Base-by-base conservation (phyloP, 1,140 invertebrate genomes). In the Neodiprion lecontei region DNA sequence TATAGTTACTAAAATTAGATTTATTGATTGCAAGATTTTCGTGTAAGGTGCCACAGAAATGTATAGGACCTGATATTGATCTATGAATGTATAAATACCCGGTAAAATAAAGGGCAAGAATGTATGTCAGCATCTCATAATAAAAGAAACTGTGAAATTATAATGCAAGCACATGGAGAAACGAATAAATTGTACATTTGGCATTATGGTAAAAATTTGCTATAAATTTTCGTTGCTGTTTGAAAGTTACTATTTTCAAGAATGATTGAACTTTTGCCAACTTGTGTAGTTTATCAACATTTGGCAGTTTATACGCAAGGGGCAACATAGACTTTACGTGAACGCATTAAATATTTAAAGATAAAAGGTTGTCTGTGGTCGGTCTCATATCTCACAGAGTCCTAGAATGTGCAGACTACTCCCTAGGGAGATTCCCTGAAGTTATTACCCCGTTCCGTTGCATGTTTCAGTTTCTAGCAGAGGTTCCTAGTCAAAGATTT, bases 11-110 rank as follows among this genome's bases (percentile, higher is more conserved):
- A 61, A 61, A 61, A 61, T 61, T 61, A 61, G 53, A 61, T 61
- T 61, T 61, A 61, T 61, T 61, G 53, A 61, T 61, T 61, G 53
- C 53, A 61, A 61, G 53, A 61, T 61, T 61, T 61, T 61, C 53
- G 53, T 61, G 53, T 61, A 61, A 61, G 53, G 8, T 61, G 53
- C 53, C 53, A 61, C 53, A 61, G 53, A 17, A 61, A 17, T 61
- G n/a, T 61, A 61, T 12, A 12, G 11, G 53, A 12, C 53, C 28
- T 61, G 53, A 61, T 61, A 61, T 61, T 61, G 53, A 61, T 61
- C 53, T 61, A 61, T 61, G 53, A 61, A 61, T 61, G n/a, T 61
- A 61, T 61, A 61, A 61, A 61, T 61, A 61, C 53, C 53, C 53
- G 4, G 53, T 61, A 17, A 61, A 61, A 61, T 17, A 61, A 17